These are phyloP conservation scores for Ectemnius cavifrons DNA, from an alignment of 2,888 invertebrate species.

Conservation along the genomic window DNA sequence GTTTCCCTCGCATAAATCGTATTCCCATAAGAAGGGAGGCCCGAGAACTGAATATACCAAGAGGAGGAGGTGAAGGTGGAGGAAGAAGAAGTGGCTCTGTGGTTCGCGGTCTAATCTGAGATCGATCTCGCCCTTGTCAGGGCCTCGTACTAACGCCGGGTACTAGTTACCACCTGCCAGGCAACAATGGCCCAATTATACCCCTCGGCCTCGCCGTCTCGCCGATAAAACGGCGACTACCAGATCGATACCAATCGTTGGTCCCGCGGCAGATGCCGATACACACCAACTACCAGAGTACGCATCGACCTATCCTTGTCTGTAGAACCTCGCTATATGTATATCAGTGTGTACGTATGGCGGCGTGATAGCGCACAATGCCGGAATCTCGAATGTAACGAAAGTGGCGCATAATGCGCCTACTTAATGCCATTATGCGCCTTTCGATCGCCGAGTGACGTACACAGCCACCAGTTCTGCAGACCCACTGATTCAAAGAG, in stretches of 20 bases:
- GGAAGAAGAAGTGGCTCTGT: too few species aligned
- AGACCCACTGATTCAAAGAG: too few species aligned
- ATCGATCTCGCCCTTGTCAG: constrained; percentile 57
- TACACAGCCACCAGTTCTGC: too few species aligned
- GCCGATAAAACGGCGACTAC: constrained; percentile 67
- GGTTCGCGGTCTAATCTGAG: constrained; percentile 44
- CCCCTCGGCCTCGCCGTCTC: constrained; percentile 49
- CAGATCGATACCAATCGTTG: constrained; percentile 65
- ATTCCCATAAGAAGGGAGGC: constrained; percentile 39
- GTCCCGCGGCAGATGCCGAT: constrained; percentile 37
- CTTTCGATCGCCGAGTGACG: neutral
- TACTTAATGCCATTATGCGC: constrained; percentile 60
- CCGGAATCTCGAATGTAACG: constrained; percentile 53
- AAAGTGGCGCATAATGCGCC: constrained; percentile 58
- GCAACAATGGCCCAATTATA: constrained; percentile 73
- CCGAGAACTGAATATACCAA: neutral
- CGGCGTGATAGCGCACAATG: constrained; percentile 7
- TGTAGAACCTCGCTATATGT: too few species aligned
- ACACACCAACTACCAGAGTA: constrained; percentile 34
- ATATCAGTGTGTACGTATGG: too few species aligned
- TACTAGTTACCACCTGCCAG: constrained; percentile 58
- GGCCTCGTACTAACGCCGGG: constrained; percentile 31
- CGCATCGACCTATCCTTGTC: constrained; percentile 12
- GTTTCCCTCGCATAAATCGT: constrained; percentile 42
- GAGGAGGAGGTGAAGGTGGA: neutral